phyloP scores from a whole-genome alignment of 2,888 invertebrate species.

The Pterobdella sp. region DNA sequence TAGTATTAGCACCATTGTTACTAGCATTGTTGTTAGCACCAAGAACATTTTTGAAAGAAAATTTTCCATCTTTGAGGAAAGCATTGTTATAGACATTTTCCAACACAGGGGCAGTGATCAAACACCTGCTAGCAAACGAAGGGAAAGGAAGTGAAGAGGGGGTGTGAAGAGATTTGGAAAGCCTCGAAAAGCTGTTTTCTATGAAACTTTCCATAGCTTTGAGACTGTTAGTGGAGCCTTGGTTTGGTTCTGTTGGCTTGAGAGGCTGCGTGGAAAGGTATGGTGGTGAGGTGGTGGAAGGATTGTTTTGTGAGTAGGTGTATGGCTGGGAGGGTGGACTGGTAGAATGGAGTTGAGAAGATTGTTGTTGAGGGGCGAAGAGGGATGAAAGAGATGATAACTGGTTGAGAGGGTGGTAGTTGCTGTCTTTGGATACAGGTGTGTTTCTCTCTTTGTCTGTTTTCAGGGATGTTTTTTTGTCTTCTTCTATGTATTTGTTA shows the following conservation, averaged over 20 bases:
- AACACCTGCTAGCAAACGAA: slow-evolving; percentile 22
- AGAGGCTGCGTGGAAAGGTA: slow-evolving; percentile 9
- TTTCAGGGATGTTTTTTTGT: neutral
- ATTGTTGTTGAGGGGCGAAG: neutral
- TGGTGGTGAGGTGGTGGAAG: neutral
- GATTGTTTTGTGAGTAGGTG: neutral
- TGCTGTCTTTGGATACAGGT: neutral
- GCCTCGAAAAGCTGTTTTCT: slow-evolving; percentile 24
- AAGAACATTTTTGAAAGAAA: slow-evolving; percentile 6
- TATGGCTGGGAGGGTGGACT: neutral
- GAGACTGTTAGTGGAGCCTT: neutral
- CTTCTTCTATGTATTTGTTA: neutral
- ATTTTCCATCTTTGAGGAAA: slow-evolving; percentile 14
- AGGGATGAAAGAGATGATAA: neutral
- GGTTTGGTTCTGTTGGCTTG: neutral
- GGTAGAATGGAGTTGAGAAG: neutral
- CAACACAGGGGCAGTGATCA: slow-evolving; percentile 25
- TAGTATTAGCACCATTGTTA: neutral
- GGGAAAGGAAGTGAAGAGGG: slow-evolving; percentile 26
- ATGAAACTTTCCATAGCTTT: slow-evolving; percentile 29
- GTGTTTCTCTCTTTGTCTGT: neutral
- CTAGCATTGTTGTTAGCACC: neutral
- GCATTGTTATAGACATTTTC: slow-evolving; percentile 28
- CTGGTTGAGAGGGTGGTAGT: slow-evolving; percentile 10
- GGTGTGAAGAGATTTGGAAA: slow-evolving; percentile 24